phyloP scores from a whole-genome alignment of 2,113 vertebrate species.

The Otus sunia region DNA sequence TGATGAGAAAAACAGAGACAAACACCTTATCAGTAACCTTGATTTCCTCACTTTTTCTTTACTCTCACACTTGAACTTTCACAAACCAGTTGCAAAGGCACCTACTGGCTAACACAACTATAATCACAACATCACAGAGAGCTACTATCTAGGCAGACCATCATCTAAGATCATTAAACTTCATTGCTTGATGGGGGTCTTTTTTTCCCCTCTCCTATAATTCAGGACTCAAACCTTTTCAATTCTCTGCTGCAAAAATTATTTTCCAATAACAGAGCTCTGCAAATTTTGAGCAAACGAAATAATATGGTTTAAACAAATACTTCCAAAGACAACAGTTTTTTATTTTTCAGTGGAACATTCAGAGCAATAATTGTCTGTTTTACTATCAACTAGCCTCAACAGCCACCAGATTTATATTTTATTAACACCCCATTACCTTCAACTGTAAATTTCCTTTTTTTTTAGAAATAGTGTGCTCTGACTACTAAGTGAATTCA shows the following conservation, averaged over 20 bases:
- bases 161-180: not conserved
- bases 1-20: not conserved
- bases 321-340: not conserved
- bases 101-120: not conserved
- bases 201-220: not conserved
- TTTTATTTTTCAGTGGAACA: not conserved
- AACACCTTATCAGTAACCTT: not conserved
- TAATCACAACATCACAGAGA: not conserved
- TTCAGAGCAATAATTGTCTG: conserved; percentile 9
- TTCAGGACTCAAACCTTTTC: not conserved
- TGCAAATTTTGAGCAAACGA: not conserved
- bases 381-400: not conserved
- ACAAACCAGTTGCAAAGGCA: not conserved
- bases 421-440: conserved; percentile 45
- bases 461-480: not conserved
- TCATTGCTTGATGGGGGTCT: not conserved
- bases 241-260: not conserved
- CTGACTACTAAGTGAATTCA: conserved; percentile 21
- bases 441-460: not conserved
- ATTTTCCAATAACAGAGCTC: not conserved
- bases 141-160: not conserved
- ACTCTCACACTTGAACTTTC: not conserved
- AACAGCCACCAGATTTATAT: conserved; percentile 29
- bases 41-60: not conserved
- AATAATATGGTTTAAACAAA: conserved; percentile 2